Percentiles rank a stretch among this genome's conserved stretches.
Evolutionary conservation across 2,888 invertebrate species (phyloP).

Genomic region (Pantelozetes paolii): DNA sequence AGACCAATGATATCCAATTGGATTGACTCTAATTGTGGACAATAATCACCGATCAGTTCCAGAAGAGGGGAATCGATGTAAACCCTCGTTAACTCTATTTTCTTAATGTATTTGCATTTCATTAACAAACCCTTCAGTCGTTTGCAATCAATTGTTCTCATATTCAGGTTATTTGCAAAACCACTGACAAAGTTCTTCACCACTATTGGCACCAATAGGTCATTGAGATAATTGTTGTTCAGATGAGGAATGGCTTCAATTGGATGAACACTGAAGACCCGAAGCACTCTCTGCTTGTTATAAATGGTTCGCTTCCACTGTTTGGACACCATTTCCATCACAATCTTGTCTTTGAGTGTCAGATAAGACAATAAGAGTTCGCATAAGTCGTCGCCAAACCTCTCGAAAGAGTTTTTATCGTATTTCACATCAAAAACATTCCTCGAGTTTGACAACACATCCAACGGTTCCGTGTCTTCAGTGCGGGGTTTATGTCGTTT

Average conservation of each 20-base stretch:
- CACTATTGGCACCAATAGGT: slow-evolving; percentile 7
- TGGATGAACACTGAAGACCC: slow-evolving; percentile 7
- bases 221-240: not conserved
- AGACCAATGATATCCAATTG: slow-evolving; percentile 27
- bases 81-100: not conserved
- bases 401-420: not conserved
- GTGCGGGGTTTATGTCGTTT: no score
- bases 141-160: slow-evolving; percentile 1
- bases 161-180: slow-evolving; percentile 9
- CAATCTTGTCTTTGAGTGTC: slow-evolving; percentile 7
- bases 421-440: no score
- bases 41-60: not conserved
- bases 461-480: no score
- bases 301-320: slow-evolving; percentile 6
- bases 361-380: slow-evolving; percentile 3
- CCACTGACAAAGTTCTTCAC: slow-evolving; percentile 29
- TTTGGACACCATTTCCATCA: not conserved
- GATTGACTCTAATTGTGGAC: slow-evolving; percentile 12
- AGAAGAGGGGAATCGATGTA: not conserved
- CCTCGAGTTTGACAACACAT: no score
- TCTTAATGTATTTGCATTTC: not conserved
- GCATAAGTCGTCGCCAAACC: slow-evolving; percentile 23
- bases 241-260: slow-evolving; percentile 4
- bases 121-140: not conserved
- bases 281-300: slow-evolving; percentile 1